Base-by-base conservation (phyloP, 35 echinoderm and acorn worm species). In the Ophiothrix spiculata region DNA sequence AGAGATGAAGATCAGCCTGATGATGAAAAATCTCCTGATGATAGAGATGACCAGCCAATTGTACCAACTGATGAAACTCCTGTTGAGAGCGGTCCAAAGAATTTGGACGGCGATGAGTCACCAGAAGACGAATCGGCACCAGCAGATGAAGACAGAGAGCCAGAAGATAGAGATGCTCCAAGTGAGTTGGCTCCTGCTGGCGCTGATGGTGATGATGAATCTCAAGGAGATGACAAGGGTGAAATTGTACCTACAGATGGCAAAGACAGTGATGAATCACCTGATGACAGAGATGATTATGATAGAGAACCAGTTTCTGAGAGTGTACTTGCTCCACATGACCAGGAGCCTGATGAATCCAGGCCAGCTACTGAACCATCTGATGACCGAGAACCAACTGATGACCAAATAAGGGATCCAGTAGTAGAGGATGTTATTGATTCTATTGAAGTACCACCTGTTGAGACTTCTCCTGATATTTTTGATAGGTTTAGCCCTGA, bases 381-480 rank as follows among this genome's bases (percentile, higher is more conserved):
- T 15, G 60, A 69, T 25, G 60, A 69, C 2, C 6, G 1, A 25
- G 60, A 69, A n/a, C 60, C 60, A 69, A 31, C 29, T 86, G 84
- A 12, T 69, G 60, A 69, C 23, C 60, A 69, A n/a, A 10, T 2
- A 12, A 69, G 17, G 8, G 60, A 15, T 25, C 60, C 60, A 12
- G 25, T n/a, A 25, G 60, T 15, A 25, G 10, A 69, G 60, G 29
- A 15, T 69, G 16, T 28, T 15, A 28, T 69, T n/a, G 25, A 64
- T 12, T 28, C 16, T 25, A 12, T 25, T 2, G 16, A 39, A 21
- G n/a, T 38, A 16, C 39, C 82, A 0, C 33, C 25, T 64, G 82
- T 39, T 2, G 82, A 84, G 31, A 37, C 56, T 17, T n/a, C 60
- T 69, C 21, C 74, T 77, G 84, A 86, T 75, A 74, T 76, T 76